Base-by-base conservation (phyloP, 2,113 vertebrate species). In the Australoheros scitulus region DNA sequence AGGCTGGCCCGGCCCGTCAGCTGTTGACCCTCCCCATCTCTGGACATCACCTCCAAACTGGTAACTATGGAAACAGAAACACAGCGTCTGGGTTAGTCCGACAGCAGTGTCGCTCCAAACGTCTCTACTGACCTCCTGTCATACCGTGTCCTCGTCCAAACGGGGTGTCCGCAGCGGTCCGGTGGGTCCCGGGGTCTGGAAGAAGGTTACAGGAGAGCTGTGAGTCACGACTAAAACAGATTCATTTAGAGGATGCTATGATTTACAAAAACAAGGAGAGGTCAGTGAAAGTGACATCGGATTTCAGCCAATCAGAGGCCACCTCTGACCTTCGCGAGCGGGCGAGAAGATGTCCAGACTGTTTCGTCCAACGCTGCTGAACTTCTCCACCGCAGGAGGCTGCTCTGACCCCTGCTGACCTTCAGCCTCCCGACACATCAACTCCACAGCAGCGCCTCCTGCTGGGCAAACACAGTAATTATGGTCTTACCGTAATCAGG, bases 281-380 rank as follows among this genome's bases (percentile, higher is more conserved):
- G 24, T 50, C 2, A 29, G 41, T 29, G 24, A 70, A 70, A 1
- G 64, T 22, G 18, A 22, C 34, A 17, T 76, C 0, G 1, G 7
- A 38, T 55, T 55, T 6, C 59, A 61, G 76, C 58, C 63, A 47
- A 80, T 58, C 29, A 63, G 22, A 80, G 57, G 7, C 20, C 6
- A 15, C 24, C 3, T 29, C 52, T 96, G 92, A 99, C 98, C 98
- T 55, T 98, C 97, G 87, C 97, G 95, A 50, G 97, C 56, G 5
- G 98, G 98, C 91, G 98, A 99, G 93, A 99, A 99, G 70, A 98
- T 80, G 85, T 98, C 97, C 92, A 99, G 94, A 90, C 98, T 99
- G 94, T 91, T 97, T 61, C 95, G 95, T 61, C 96, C 90, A 14
- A 96, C 90, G 38, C 92, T 92, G 86, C 93, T 95, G 79, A 96